phyloP scores from a whole-genome alignment of 2,113 vertebrate species.

The Dromaius novaehollandiae region DNA sequence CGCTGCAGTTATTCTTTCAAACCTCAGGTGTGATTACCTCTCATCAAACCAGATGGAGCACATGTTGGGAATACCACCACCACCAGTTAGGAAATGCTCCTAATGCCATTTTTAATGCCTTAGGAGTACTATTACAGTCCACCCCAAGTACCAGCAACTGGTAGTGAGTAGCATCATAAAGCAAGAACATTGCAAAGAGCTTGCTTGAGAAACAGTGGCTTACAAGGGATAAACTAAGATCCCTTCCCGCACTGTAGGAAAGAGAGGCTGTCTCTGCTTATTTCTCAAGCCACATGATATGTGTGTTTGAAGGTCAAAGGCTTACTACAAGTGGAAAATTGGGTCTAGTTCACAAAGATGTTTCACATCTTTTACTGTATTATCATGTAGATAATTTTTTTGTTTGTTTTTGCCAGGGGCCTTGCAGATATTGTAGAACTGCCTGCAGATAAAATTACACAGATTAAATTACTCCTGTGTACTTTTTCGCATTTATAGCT shows the following conservation, averaged over 20 bases:
- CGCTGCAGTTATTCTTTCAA: not conserved
- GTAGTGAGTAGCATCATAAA: not conserved
- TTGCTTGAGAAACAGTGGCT: not conserved
- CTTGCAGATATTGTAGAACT: not conserved
- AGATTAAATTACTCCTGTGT: slow-evolving; percentile 5
- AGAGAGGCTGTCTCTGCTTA: not conserved
- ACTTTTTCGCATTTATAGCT: slow-evolving; percentile 22
- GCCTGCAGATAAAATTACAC: slow-evolving; percentile 11
- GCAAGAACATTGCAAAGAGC: not conserved
- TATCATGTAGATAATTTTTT: not conserved
- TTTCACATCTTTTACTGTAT: not conserved
- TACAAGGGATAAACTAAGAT: not conserved
- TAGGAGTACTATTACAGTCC: not conserved
- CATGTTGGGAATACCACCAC: not conserved
- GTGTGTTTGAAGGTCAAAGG: not conserved
- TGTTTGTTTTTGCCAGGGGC: slow-evolving; percentile 7
- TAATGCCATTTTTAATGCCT: not conserved
- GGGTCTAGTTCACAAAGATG: not conserved
- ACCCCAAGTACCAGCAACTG: not conserved
- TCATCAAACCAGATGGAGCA: not conserved
- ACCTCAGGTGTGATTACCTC: not conserved
- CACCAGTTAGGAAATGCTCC: not conserved
- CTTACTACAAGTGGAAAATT: not conserved
- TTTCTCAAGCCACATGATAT: not conserved
- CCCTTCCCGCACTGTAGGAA: not conserved